phyloP scores from a whole-genome alignment of 2,888 invertebrate genomes.

The Nephrocerus scutellatus region DNA sequence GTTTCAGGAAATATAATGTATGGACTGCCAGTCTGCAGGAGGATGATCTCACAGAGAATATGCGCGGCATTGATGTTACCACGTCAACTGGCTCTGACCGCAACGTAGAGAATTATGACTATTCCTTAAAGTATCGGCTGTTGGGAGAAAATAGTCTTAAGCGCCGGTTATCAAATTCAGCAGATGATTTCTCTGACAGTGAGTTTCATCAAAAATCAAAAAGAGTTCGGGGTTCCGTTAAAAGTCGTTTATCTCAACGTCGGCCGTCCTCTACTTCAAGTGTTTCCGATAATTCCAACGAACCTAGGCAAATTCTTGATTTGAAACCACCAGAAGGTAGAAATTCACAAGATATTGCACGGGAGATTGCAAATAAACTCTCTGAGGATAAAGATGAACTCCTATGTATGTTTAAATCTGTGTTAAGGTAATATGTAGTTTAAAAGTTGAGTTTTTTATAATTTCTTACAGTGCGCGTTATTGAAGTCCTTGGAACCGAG shows the following conservation, averaged over 20 bases:
- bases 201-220: slow-evolving; percentile 35
- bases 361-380: slow-evolving; percentile 66
- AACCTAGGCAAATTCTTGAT: slow-evolving; percentile 51
- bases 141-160: slow-evolving; percentile 49
- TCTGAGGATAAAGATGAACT: slow-evolving; percentile 67
- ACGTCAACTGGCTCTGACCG: slow-evolving; percentile 57
- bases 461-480: slow-evolving; percentile 55
- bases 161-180: slow-evolving; percentile 39
- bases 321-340: slow-evolving; percentile 50
- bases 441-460: slow-evolving; percentile 9
- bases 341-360: slow-evolving; percentile 50
- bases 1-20: slow-evolving; percentile 65
- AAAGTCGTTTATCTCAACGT: slow-evolving; percentile 34
- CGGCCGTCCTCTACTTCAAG: slow-evolving; percentile 44
- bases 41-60: slow-evolving; percentile 69
- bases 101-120: slow-evolving; percentile 71
- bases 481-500: slow-evolving; percentile 63
- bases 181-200: slow-evolving; percentile 35
- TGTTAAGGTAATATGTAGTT: not conserved
- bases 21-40: slow-evolving; percentile 72
- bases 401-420: slow-evolving; percentile 53
- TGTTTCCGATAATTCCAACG: slow-evolving; percentile 50
- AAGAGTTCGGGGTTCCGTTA: slow-evolving; percentile 29
- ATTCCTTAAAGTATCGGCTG: slow-evolving; percentile 56
- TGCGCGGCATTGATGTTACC: slow-evolving; percentile 71